Evolutionary conservation across 2,113 vertebrate genomes (phyloP).

Genomic region (Heterotilapia buettikoferi): DNA sequence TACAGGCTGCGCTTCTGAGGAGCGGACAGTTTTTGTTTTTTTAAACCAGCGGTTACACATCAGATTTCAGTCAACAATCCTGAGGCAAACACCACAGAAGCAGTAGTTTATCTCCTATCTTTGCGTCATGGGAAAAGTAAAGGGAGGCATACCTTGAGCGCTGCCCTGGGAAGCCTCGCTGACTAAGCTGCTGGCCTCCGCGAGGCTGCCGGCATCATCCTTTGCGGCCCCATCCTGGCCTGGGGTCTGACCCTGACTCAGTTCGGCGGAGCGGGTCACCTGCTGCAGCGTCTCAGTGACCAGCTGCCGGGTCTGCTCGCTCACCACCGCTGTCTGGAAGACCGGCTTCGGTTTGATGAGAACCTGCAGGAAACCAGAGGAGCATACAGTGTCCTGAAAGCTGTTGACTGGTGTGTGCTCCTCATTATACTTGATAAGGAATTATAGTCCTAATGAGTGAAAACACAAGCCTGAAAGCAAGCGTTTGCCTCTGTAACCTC

Average conservation of each 20-base stretch:
- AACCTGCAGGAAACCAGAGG: constrained; percentile 72
- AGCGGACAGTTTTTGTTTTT: accelerated
- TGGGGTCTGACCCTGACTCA: constrained; percentile 63
- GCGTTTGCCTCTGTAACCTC: accelerated
- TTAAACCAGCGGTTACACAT: background rate
- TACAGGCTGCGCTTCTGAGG: constrained; percentile 82
- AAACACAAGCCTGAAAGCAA: background rate
- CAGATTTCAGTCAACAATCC: background rate
- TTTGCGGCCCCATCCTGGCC: constrained; percentile 76
- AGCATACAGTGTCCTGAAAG: background rate
- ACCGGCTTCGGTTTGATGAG: constrained; percentile 98
- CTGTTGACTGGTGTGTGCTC: background rate
- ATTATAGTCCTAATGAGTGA: background rate
- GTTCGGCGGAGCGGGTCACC: constrained; percentile 80
- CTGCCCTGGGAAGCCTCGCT: constrained; percentile 78
- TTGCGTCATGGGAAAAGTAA: background rate
- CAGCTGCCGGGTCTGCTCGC: constrained; percentile 91
- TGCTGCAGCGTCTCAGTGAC: constrained; percentile 96
- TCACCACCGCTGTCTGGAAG: constrained; percentile 92
- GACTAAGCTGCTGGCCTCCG: constrained; percentile 77
- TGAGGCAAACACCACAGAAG: background rate
- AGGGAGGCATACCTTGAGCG: constrained; percentile 63
- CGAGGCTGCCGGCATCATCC: constrained; percentile 75
- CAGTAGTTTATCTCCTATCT: background rate
- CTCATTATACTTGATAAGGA: background rate